These are phyloP conservation scores for Heliornis fulica DNA, from an alignment of 2,113 vertebrate genomes.

Conservation along the genomic window DNA sequence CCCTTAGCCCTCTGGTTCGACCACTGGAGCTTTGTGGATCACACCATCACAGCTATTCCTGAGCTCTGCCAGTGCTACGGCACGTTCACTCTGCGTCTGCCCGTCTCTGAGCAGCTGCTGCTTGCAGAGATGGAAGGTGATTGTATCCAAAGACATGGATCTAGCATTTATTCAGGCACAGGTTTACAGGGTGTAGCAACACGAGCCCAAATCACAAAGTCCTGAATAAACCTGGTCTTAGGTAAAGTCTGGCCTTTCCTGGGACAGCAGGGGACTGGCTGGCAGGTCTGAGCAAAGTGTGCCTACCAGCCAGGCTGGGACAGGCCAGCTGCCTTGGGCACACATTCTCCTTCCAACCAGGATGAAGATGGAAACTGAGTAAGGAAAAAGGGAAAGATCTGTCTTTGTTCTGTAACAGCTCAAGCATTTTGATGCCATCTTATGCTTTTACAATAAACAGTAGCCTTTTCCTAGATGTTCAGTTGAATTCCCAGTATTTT, in stretches of 20 bases:
- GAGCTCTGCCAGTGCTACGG: not conserved
- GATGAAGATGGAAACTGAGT: not conserved
- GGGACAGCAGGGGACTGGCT: not conserved
- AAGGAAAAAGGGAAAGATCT: not conserved
- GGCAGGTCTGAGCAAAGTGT: not conserved
- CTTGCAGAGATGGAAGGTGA: not conserved
- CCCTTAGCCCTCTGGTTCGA: not conserved
- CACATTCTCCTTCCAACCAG: not conserved
- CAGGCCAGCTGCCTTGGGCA: fast-evolving
- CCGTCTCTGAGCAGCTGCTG: not conserved
- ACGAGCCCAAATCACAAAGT: not conserved
- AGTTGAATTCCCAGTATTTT: not conserved
- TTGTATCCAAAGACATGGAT: not conserved
- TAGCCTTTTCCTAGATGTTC: not conserved
- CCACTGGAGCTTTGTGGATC: not conserved
- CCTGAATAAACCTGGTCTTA: not conserved
- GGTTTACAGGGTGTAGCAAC: not conserved
- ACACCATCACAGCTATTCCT: not conserved
- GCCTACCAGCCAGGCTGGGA: not conserved
- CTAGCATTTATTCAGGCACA: not conserved
- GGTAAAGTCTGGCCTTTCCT: not conserved
- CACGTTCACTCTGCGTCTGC: not conserved
- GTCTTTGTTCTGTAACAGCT: not conserved
- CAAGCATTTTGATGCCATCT: not conserved
- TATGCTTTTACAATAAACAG: not conserved